These are phyloP conservation scores for Nesoenas mayeri DNA, from an alignment of 2,113 vertebrate species.

Conservation along the genomic window DNA sequence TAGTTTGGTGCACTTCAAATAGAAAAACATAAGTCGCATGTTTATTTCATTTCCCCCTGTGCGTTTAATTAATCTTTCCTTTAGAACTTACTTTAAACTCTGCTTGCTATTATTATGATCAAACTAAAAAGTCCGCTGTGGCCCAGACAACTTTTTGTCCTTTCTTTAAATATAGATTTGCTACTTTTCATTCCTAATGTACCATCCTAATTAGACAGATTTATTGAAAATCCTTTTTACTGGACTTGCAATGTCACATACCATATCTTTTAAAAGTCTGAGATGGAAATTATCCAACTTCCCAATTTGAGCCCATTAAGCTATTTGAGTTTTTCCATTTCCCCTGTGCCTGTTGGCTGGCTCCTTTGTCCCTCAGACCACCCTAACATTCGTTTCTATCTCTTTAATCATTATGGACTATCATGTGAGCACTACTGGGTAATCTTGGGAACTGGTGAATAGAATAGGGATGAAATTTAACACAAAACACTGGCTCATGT, in stretches of 20 bases:
- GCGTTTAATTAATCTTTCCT: constrained; percentile 31
- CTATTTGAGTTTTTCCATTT: constrained; percentile 36
- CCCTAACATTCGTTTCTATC: neutral
- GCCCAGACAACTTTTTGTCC: constrained; percentile 19
- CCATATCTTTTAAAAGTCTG: neutral
- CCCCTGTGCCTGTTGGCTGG: neutral
- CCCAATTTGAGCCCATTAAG: constrained; percentile 47
- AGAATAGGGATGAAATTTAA: neutral
- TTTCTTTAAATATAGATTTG: constrained; percentile 51
- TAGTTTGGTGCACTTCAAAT: neutral
- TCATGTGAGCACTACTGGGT: neutral
- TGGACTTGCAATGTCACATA: constrained; percentile 29
- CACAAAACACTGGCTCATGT: neutral
- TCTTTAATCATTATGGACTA: neutral
- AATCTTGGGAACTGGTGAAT: neutral
- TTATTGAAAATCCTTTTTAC: constrained; percentile 58
- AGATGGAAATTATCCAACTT: constrained; percentile 58
- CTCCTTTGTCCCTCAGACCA: neutral
- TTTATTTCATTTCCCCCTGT: neutral
- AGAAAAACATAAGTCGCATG: neutral
- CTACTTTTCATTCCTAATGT: constrained; percentile 48
- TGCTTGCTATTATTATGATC: constrained; percentile 6
- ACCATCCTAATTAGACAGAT: constrained; percentile 41
- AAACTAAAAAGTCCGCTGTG: neutral
- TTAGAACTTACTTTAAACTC: constrained; percentile 25